Conservation (phyloP, 2,797 vertebrate species). For the Stomatorhinus walkeri region DNA sequence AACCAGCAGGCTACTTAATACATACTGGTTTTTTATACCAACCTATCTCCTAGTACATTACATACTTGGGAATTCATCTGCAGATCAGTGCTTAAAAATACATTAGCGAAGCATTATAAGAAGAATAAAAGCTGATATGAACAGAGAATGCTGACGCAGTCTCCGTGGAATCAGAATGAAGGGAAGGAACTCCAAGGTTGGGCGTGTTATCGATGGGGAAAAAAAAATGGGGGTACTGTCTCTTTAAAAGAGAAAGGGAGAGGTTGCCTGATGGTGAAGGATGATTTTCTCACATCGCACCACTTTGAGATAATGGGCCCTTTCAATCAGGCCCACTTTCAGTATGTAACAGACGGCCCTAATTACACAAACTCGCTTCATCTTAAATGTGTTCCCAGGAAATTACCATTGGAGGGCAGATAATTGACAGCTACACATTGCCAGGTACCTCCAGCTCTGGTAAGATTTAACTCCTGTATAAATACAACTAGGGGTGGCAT, state of each 20-base stretch:
- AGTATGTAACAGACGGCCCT: neutral
- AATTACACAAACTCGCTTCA: slow-evolving; percentile 23
- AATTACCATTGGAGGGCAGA: slow-evolving; percentile 31
- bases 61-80: neutral
- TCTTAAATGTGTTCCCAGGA: slow-evolving; percentile 15
- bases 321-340: neutral
- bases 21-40: neutral
- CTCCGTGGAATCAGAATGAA: neutral
- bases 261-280: neutral
- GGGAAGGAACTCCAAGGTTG: neutral
- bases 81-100: neutral
- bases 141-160: neutral
- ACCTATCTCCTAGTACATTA: neutral
- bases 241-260: neutral
- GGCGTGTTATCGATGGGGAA: neutral
- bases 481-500: neutral
- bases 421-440: slow-evolving; percentile 12
- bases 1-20: neutral
- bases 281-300: slow-evolving; percentile 9
- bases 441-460: slow-evolving; percentile 31
- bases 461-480: neutral
- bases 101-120: neutral
- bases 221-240: neutral
- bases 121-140: neutral
- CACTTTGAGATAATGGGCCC: slow-evolving; percentile 28